Evolutionary conservation across 2,797 vertebrate species (phyloP), one percentile per base, ranked within the genome.

Genomic region (Babyrousa celebensis): DNA sequence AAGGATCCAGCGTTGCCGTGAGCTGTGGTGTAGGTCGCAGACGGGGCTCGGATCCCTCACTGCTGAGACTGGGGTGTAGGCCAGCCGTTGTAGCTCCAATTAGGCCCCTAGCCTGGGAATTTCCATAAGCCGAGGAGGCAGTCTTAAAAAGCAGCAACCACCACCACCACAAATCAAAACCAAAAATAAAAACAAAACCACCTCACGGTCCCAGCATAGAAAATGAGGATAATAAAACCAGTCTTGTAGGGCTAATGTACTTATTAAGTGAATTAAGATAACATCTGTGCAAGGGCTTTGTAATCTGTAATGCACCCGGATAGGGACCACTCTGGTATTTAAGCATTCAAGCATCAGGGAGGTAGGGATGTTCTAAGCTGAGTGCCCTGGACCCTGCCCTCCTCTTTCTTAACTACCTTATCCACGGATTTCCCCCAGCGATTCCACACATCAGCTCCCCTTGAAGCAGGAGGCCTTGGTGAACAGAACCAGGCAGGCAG

Each of bases 401-500:
- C 48, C 25, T 67, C 52, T 79, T 29, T 67, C 54, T 60, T 70
- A 8, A 43, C 14, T 25, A 43, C 27, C n/a, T 63, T 63, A 36
- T 10, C 27, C 32, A 1, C 0, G 2, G 58, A 17, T 72, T 56
- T 79, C 56, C 62, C 10, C 56, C 12, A 56, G n/a, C 62, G 36
- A 72, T 25, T 56, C 58, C 18, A 32, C 1, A 60, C 20, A 48
- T 48, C 62, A 17, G 14, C 84, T 74, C 56, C 65, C 65, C 68
- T 70, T 83, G 40, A 5, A 4, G 40, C 20, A 7, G 71, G 62
- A 78, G 56, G 70, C 16, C 80, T 84, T 95, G 93, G 97, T 71
- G 94, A 98, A 67, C 63, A 27, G 96, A 93, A 91, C 29, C 94
- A 97, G 96, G 94, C 95, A 71, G 32, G 94, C 63, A 3, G 25